A percentile compares a stretch with the other conserved stretches of the same genome.
Conservation (phyloP, 2,797 vertebrate species). For the Acanthornis magna region DNA sequence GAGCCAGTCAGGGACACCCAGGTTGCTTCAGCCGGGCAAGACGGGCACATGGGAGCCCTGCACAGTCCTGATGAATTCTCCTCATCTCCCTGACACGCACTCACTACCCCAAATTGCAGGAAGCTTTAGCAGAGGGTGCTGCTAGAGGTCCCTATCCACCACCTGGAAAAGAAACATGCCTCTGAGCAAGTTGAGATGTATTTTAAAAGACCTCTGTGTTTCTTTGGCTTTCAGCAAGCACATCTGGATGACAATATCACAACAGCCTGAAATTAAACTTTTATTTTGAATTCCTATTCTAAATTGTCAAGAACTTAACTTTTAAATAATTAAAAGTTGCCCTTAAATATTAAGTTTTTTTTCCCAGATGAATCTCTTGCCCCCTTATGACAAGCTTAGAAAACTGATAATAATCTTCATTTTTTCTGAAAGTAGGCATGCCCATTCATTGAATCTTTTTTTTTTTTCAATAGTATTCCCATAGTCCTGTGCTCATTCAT, state of each 20-base stretch:
- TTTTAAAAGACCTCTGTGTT: background rate
- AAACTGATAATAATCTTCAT: background rate
- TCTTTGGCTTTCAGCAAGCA: background rate
- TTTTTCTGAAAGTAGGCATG: background rate
- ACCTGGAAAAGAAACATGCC: background rate
- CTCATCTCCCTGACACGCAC: background rate
- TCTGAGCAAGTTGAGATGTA: background rate
- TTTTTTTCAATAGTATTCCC: background rate
- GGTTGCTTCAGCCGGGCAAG: background rate
- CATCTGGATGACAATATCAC: background rate
- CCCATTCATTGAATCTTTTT: background rate
- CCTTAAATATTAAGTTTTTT: background rate
- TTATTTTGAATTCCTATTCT: background rate
- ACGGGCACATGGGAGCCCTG: fast-evolving
- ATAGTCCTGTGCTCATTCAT: background rate
- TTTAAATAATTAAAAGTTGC: background rate
- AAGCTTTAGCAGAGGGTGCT: background rate
- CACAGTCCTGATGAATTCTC: background rate
- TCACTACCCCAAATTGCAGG: background rate
- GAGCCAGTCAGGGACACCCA: background rate
- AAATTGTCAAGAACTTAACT: background rate
- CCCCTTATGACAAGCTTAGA: background rate
- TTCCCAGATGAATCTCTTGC: background rate
- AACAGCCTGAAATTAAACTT: background rate
- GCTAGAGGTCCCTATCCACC: background rate